These are phyloP conservation scores for Bombyx huttoni DNA, from an alignment of 2,888 invertebrate species.

Conservation along the genomic window DNA sequence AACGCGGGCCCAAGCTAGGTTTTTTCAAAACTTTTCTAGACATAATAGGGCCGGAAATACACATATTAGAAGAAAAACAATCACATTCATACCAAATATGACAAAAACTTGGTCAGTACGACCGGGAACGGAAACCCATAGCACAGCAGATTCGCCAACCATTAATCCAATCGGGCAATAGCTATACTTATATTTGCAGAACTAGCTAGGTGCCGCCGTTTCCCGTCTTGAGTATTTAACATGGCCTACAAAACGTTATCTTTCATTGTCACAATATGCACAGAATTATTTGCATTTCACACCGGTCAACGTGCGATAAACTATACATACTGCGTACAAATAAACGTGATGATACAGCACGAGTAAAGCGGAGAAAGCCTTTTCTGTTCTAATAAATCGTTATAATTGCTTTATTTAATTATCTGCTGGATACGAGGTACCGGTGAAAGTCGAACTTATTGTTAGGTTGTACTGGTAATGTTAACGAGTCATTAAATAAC, in stretches of 20 bases:
- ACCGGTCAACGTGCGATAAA: background rate
- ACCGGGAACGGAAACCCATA: too few species aligned
- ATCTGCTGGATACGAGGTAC: background rate
- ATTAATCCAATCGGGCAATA: too few species aligned
- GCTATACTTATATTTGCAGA: too few species aligned
- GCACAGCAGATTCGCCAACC: too few species aligned
- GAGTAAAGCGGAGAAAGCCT: background rate
- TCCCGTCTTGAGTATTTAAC: background rate
- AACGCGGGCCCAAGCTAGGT: too few species aligned
- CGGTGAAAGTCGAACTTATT: background rate
- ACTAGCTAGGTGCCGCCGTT: background rate
- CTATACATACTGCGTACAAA: background rate
- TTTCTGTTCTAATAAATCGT: background rate
- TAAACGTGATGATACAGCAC: background rate
- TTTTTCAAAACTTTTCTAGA: too few species aligned
- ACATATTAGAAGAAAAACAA: too few species aligned
- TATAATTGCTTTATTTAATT: background rate
- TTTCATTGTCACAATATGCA: background rate
- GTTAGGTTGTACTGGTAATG: background rate
- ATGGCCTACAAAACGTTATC: background rate
- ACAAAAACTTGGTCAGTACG: too few species aligned
- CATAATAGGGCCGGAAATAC: too few species aligned
- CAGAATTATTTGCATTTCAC: slow-evolving; percentile 2
- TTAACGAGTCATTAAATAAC: too few species aligned
- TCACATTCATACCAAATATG: too few species aligned